Base-by-base conservation (phyloP, 2,888 invertebrate genomes). In the Euspilapteryx auroguttella region DNA sequence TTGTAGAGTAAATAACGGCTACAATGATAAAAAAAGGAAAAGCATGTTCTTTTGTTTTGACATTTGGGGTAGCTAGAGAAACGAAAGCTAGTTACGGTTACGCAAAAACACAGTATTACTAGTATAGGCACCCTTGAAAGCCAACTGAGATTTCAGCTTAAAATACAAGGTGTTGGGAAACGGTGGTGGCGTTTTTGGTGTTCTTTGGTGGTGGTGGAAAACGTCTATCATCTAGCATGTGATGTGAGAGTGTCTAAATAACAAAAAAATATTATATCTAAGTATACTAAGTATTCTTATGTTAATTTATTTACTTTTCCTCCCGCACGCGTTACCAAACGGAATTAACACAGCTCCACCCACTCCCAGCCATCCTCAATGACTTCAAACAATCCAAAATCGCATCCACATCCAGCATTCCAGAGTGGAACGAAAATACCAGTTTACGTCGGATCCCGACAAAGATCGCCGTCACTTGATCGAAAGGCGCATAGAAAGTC, bases 381-480 rank as follows among this genome's bases (percentile, higher is more conserved):
- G 57, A 71, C 62, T 14, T 68, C 66, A 12, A 34, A 33, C 15
- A 73, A 71, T 49, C 69, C 76, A 50, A 38, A 57, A 42, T 65
- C 73, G 44, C 73, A 78, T 40, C 68, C 68, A 61, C 78, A 78
- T 63, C 68, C 76, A 36, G 71, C 69, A 57, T 71, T 71, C 62
- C 75, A 79, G 56, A 81, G 82, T 37, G 83, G 85, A 53, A 83
- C 86, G 49, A 83, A 84, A 78, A 87, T 86, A 55, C 87, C 86
- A 38, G 80, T 86, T 35, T 86, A 82, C 63, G 79, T 83, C 46
- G 86, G 85, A 43, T 52, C 68, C 44, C 79, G 79, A 40, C 79
- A 17, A 8, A 17, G 17, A 8, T 6, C 17, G 5, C 17, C 5
- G 5, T 17, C 17, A 6, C 5, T 17, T 6, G 17, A 17, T 5